These are phyloP conservation scores for Scarus forsteni DNA, from an alignment of 2,797 vertebrate species.

Conservation along the genomic window DNA sequence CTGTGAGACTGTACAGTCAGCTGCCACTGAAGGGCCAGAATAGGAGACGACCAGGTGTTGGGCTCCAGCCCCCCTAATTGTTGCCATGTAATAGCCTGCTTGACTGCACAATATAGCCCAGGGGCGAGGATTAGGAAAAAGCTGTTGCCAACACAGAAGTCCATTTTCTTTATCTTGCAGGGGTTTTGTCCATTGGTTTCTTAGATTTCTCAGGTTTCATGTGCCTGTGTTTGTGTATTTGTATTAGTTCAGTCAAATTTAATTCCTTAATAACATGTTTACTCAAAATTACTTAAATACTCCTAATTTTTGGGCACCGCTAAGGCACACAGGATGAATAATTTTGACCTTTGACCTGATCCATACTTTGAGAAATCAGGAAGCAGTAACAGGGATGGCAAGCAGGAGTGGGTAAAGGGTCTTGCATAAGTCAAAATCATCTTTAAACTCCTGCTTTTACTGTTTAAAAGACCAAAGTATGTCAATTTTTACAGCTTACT, in stretches of 20 bases:
- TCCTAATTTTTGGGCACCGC: too few relatives aligned
- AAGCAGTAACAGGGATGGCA: too few relatives aligned
- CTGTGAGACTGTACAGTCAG: constrained; percentile 91
- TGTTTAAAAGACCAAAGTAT: too few relatives aligned
- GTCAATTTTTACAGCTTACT: too few relatives aligned
- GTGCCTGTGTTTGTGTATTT: constrained; percentile 43
- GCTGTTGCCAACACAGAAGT: constrained; percentile 86
- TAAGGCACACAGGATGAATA: too few relatives aligned
- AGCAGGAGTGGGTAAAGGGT: too few relatives aligned
- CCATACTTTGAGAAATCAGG: too few relatives aligned
- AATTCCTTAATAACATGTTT: too few relatives aligned
- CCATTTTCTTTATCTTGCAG: constrained; percentile 77
- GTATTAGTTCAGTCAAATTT: constrained; percentile 4
- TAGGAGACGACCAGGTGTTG: constrained; percentile 92
- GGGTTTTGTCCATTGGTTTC: constrained; percentile 50
- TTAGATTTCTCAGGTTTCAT: neutral
- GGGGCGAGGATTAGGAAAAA: constrained; percentile 88
- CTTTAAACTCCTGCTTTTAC: too few relatives aligned
- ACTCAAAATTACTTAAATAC: too few relatives aligned
- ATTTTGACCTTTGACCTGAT: too few relatives aligned
- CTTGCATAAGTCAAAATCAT: too few relatives aligned
- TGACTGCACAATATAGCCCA: constrained; percentile 91
- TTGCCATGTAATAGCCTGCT: constrained; percentile 91
- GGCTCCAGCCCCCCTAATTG: constrained; percentile 88
- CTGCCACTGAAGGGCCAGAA: constrained; percentile 90